Evolutionary conservation across 1,140 invertebrate genomes (phyloP).

Genomic region (Elymnias hypermnestra): DNA sequence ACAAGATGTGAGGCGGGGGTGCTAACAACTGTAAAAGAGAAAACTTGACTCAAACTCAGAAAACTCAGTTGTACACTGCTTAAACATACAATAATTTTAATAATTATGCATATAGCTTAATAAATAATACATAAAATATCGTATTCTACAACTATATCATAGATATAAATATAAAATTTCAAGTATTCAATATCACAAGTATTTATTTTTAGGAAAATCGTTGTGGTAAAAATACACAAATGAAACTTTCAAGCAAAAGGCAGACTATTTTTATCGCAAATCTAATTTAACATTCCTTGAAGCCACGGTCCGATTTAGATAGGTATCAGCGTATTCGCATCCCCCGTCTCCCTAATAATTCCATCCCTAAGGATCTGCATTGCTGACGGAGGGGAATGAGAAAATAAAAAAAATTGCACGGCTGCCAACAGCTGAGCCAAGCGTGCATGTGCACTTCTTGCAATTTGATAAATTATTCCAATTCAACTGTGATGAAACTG

Average conservation of each 20-base stretch:
- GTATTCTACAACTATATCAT: too few relatives aligned
- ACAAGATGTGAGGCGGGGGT: too few relatives aligned
- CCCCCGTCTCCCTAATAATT: constrained; percentile 41
- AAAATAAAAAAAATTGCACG: constrained; percentile 63
- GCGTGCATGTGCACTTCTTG: constrained; percentile 54
- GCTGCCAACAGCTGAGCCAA: constrained; percentile 44
- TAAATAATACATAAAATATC: too few relatives aligned
- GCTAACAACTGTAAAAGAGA: too few relatives aligned
- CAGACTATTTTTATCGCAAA: constrained; percentile 14
- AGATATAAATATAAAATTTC: too few relatives aligned
- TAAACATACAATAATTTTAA: too few relatives aligned
- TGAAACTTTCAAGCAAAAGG: neutral
- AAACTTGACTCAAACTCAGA: too few relatives aligned
- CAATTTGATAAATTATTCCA: constrained; percentile 67
- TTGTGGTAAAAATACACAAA: too few relatives aligned
- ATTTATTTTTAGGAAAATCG: too few relatives aligned
- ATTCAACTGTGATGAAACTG: constrained; percentile 55
- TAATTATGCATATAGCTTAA: too few relatives aligned
- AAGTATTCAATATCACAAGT: too few relatives aligned
- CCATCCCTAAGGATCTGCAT: constrained; percentile 41
- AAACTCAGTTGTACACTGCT: too few relatives aligned
- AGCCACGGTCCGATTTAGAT: constrained; percentile 29
- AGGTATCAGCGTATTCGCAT: constrained; percentile 28
- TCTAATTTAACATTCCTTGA: constrained; percentile 18
- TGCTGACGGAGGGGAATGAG: constrained; percentile 35